Evolutionary conservation across 2,888 invertebrate species (phyloP).

Genomic region (Girardia tigrina): DNA sequence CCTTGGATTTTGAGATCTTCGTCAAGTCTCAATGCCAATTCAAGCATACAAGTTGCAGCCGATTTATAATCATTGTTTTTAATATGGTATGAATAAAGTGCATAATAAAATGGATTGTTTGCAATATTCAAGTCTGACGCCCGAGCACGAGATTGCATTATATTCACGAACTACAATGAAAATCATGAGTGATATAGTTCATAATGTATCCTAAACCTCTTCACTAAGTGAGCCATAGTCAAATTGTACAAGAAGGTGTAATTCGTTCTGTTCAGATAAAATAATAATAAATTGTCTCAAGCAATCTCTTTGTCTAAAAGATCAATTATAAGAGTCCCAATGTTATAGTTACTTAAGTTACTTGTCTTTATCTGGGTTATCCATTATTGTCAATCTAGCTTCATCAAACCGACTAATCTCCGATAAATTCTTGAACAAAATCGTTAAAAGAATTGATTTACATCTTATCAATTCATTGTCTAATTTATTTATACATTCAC

Average conservation of each 20-base stretch:
- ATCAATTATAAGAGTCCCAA: too few species aligned
- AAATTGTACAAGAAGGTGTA: neutral
- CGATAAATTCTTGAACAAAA: neutral
- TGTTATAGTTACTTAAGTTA: too few species aligned
- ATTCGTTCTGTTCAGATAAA: neutral
- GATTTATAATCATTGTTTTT: neutral
- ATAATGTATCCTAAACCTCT: neutral
- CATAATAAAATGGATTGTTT: neutral
- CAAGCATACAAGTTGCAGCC: neutral
- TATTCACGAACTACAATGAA: neutral
- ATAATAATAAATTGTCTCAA: neutral
- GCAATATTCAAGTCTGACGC: neutral
- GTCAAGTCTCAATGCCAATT: neutral
- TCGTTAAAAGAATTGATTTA: neutral
- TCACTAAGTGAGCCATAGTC: neutral
- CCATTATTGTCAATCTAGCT: neutral
- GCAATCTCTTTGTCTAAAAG: neutral
- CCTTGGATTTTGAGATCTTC: neutral
- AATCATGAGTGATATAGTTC: too few species aligned
- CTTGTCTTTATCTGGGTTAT: neutral
- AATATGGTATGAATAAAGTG: neutral
- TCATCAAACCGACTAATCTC: neutral
- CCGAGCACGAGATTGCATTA: neutral
- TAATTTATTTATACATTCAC: too few species aligned
- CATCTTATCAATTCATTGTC: neutral